These are phyloP conservation scores for Coregonus ussuriensis DNA, from an alignment of 2,797 vertebrate species.

Conservation along the genomic window DNA sequence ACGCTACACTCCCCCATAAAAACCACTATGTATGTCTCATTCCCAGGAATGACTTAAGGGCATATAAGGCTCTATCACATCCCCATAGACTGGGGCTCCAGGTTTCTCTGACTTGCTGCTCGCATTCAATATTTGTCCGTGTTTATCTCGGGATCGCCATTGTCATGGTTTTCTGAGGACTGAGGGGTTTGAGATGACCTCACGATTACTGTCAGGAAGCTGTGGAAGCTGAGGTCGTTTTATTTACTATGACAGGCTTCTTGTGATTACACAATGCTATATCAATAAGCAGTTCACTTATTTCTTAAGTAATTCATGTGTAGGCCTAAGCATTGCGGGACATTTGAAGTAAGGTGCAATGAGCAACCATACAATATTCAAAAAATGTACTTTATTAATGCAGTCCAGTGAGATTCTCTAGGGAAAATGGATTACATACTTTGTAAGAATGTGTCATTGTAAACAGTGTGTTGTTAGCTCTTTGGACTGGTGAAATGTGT, in stretches of 20 bases:
- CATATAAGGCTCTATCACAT: slow-evolving; percentile 45
- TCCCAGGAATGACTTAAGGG: slow-evolving; percentile 65
- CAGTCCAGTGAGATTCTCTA: background rate
- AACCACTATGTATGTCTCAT: slow-evolving; percentile 48
- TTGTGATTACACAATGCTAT: slow-evolving; percentile 24
- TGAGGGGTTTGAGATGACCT: slow-evolving; percentile 42
- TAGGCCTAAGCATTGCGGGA: slow-evolving; percentile 3
- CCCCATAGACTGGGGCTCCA: slow-evolving; percentile 47
- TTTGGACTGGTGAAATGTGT: background rate
- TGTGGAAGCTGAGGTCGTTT: slow-evolving; percentile 17
- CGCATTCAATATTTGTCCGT: slow-evolving; percentile 64
- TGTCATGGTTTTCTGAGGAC: slow-evolving; percentile 52
- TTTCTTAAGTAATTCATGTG: background rate
- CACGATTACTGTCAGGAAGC: slow-evolving; percentile 35
- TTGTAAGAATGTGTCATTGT: background rate
- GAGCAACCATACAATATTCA: background rate
- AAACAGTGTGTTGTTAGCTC: slow-evolving; percentile 11
- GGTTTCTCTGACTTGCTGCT: slow-evolving; percentile 43
- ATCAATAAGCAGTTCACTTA: slow-evolving; percentile 22
- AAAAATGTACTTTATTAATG: background rate
- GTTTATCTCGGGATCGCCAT: slow-evolving; percentile 55
- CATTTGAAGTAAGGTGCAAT: background rate
- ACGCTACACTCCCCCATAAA: slow-evolving; percentile 64
- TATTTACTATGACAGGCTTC: background rate
- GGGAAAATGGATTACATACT: background rate